Evolutionary conservation across 2,888 invertebrate species (phyloP), one percentile per base, ranked within the genome.

Genomic region (Cryptus viduatorius): DNA sequence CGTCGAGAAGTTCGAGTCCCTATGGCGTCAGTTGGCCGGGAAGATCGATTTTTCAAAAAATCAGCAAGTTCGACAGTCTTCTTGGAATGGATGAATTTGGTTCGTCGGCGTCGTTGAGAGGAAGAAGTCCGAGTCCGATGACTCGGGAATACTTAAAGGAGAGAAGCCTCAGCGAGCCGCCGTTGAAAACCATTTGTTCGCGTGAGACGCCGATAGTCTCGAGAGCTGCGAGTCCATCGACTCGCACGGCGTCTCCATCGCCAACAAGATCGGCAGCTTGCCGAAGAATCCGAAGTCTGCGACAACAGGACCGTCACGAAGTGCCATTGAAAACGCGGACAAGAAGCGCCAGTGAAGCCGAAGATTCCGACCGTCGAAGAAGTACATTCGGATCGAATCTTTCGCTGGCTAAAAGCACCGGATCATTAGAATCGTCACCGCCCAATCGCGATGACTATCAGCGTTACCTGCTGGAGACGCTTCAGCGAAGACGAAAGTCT

Each of bases 401-500:
- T 0, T 93, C 93, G 5, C 78, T 94, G 46, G 89, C 92, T 2
- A 93, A 93, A 46, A 95, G 95, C 87, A 94, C 94, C 0, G 94
- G 94, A 61, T 95, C 95, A 0, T 88, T 95, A 16, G 94, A 94
- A 84, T 86, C 91, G 1, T 93, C 94, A 0, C 91, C 92, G 0
- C 77, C 91, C 16, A 94, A 95, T 89, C 95, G 95, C 88, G 95
- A 95, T 24, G 96, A 96, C 86, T 96, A 96, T 90, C 96, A 96
- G 86, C 95, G 95, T 85, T 97, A 97, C 89, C 94, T 97, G 65
- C 94, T 95, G 44, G 96, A 96, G 87, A 94, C 96, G 89, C 93
- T 96, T 89, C 95, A 96, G 79, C 95, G 96, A 2, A 96, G 96
- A 87, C 95, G 95, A 73, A 96, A 96, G 92, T 97, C 97, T 0